phyloP scores from a whole-genome alignment of 2,797 vertebrate genomes.

The Triplophysa bombifrons region DNA sequence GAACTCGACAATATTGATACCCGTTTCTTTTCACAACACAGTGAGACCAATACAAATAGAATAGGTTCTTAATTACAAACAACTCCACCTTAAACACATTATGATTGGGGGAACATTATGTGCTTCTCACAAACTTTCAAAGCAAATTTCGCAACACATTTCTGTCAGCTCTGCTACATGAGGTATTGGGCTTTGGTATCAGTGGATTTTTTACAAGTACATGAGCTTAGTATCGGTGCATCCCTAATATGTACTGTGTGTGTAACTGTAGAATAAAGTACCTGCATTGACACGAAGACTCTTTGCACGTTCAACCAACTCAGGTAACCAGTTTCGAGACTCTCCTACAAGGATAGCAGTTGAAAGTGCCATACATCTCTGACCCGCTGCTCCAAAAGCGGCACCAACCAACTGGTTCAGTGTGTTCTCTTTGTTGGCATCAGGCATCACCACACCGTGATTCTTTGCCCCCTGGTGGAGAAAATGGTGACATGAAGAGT shows the following conservation, averaged over 20 bases:
- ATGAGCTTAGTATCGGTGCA: background rate
- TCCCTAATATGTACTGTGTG: background rate
- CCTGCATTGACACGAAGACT: constrained; percentile 91
- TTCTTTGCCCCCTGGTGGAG: constrained; percentile 92
- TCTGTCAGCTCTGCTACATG: no score
- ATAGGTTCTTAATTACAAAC: no score
- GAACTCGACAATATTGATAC: no score
- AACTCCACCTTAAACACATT: no score
- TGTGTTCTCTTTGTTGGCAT: constrained; percentile 98
- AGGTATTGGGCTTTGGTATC: no score
- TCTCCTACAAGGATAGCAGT: constrained; percentile 92
- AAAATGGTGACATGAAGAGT: constrained; percentile 32
- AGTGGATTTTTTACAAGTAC: no score
- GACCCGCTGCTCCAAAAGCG: constrained; percentile 95
- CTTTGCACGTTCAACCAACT: constrained; percentile 90
- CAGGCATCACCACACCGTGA: constrained; percentile 97
- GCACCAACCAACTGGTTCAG: constrained; percentile 96
- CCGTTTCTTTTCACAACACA: no score
- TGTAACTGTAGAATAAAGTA: constrained; percentile 60
- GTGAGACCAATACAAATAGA: no score
- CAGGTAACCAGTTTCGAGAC: constrained; percentile 88
- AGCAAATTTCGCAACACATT: no score
- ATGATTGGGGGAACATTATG: no score
- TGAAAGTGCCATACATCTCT: constrained; percentile 96
- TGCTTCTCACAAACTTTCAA: no score